Evolutionary conservation across 1,140 invertebrate genomes (phyloP).

Genomic region (Orchestia grillus): DNA sequence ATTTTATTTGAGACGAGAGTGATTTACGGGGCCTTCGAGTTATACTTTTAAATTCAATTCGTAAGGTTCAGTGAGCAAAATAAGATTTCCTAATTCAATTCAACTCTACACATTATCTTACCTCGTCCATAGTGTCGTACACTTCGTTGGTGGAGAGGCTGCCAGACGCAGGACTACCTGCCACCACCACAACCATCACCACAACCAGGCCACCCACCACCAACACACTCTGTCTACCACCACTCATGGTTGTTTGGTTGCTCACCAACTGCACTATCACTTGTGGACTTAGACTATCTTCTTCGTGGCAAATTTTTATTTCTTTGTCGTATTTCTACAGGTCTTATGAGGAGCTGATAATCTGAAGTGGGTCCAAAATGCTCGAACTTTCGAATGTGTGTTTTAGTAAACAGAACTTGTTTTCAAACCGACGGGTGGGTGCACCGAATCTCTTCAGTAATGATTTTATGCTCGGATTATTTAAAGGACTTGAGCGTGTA

Average conservation of each 20-base stretch:
- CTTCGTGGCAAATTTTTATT: neutral
- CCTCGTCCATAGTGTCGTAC: slow-evolving; percentile 38
- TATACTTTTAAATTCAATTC: no score
- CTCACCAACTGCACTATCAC: neutral
- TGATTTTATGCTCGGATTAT: no score
- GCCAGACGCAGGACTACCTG: slow-evolving; percentile 21
- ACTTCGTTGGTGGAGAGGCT: slow-evolving; percentile 47
- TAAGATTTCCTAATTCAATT: no score
- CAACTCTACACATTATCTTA: neutral
- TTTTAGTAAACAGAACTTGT: no score
- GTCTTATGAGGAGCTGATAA: neutral
- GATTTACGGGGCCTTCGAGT: no score
- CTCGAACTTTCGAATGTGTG: neutral
- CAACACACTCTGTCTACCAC: neutral
- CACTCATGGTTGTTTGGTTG: neutral
- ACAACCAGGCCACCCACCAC: slow-evolving; percentile 4
- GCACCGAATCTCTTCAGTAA: no score
- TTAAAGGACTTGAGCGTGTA: no score
- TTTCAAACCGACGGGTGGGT: no score
- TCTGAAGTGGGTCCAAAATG: neutral
- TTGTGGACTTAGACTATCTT: neutral
- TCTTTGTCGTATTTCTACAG: neutral
- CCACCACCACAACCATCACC: slow-evolving; percentile 33
- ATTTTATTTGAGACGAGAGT: no score
- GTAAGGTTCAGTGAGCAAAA: no score